Conservation (phyloP, 2,888 invertebrate genomes). For the Drosophila subsilvestris region DNA sequence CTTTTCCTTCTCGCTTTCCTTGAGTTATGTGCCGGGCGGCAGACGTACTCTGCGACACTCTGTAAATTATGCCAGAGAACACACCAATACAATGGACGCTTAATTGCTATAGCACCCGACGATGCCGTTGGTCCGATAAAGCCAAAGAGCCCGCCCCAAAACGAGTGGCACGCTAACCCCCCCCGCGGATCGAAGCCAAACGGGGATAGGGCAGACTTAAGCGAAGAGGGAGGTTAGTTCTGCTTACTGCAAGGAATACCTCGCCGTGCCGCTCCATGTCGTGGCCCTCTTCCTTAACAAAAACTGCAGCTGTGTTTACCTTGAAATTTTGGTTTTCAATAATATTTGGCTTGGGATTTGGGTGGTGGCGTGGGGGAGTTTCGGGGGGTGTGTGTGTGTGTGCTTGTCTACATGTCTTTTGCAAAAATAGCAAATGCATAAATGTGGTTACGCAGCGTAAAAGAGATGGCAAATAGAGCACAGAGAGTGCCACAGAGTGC, state of each 20-base stretch:
- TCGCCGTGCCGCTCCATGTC: no score
- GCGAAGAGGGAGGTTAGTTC: no score
- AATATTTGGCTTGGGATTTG: slow-evolving; percentile 68
- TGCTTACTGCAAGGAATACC: no score
- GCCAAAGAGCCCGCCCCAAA: not conserved
- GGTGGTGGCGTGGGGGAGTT: not conserved
- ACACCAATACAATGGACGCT: slow-evolving; percentile 39
- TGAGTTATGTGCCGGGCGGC: slow-evolving; percentile 42
- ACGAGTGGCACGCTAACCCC: slow-evolving; percentile 25
- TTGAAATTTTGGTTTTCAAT: slow-evolving; percentile 72
- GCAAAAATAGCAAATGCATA: slow-evolving; percentile 76
- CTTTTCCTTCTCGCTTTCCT: slow-evolving; percentile 6
- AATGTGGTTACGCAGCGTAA: slow-evolving; percentile 50
- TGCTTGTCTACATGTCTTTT: slow-evolving; percentile 66
- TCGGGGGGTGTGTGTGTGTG: slow-evolving; percentile 35
- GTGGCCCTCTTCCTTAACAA: slow-evolving; percentile 14
- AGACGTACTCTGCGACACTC: slow-evolving; percentile 72
- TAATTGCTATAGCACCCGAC: slow-evolving; percentile 54
- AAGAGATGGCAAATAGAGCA: slow-evolving; percentile 14
- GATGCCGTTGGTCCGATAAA: slow-evolving; percentile 66
- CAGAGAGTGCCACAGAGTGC: not conserved
- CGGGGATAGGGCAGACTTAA: slow-evolving; percentile 14
- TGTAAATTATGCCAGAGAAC: slow-evolving; percentile 57
- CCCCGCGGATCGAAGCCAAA: slow-evolving; percentile 21
- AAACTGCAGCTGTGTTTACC: slow-evolving; percentile 74